Evolutionary conservation across 2,888 invertebrate species (phyloP), one percentile per base, ranked within the genome.

Genomic region (Pseudococcus longispinus): DNA sequence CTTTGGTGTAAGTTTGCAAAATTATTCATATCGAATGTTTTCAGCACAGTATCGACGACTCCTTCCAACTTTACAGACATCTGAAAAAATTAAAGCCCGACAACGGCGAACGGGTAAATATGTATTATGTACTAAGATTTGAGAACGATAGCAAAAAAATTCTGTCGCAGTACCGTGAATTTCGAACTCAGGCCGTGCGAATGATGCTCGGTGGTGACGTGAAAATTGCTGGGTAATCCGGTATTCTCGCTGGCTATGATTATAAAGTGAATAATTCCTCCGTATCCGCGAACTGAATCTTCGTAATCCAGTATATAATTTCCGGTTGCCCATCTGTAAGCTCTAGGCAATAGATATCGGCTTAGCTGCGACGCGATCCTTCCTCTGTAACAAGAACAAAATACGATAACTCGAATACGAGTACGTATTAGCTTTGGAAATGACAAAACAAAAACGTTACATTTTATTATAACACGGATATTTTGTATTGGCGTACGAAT

Each of bases 271-370:
- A 93, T 89, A 91, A 93, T 91, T 2, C 93, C 92, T 0, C 93
- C 93, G 87, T 93, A 93, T 83, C 93, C 93, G 88, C 93, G 91
- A 51, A 92, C 92, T 0, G 92, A 92, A 89, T 94, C 93, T n/a
- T 93, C 93, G 89, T 93, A 93, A 88, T 94, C 95, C 89, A 94
- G 92, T 87, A 95, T 92, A 89, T 94, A 94, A 90, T 95, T 95
- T 42, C 94, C 95, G 0, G 95, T 95, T 0, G 94, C 93, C 93
- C 95, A 94, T 44, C 88, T 88, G 18, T 89, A 87, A 20, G 89
- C 89, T 88, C 89, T 88, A 18, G 89, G 89, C 9, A 92, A 92
- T 0, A 95, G 91, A 89, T 94, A 92, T 44, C 93, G 93, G 2
- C 93, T 92, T 88, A 95, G 92, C 89, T 94, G 94, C 0, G 94